Evolutionary conservation across 2,797 vertebrate species (phyloP), one percentile per base, ranked within the genome.

Genomic region (Paratrypauchen microcephalus): DNA sequence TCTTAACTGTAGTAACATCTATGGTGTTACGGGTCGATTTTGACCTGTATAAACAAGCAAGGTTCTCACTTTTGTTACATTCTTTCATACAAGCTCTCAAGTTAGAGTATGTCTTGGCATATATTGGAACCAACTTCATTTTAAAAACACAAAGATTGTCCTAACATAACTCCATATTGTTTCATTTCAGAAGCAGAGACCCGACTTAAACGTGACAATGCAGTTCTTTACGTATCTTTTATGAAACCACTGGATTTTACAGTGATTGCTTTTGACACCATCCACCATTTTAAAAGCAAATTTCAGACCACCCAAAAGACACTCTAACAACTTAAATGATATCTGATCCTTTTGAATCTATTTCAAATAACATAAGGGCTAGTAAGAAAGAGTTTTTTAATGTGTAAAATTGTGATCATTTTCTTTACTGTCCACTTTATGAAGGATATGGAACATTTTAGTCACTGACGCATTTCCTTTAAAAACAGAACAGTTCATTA

Each of bases 401-500:
- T 21, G 59, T 21, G 11, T 23, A 23, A 41, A 61, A 61, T 15
- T 15, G 21, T 13, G 30, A 41, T 28, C 24, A 57, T 56, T 23
- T 56, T 56, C 12, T 24, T 5, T n/a, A 1, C 0, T n/a, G 30
- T 39, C 30, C n/a, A 11, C 13, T 61, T 39, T 41, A 21, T 6
- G n/a, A 41, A 3, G 39, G 11, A 61, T 21, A 39, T n/a, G 11
- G 18, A 11, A 41, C 11, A 11, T 41, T 61, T 19, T 13, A 36
- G 32, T 41, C 32, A 13, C 39, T 61, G 59, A 41, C 32, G 19
- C 32, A 2, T 18, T 61, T 36, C 59, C n/a, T 61, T 61, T 61
- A 36, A 41, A 61, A 63, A 63, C 12, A 63, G 23, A 48, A 19
- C 23, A 28, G 41, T 24, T 47, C 62, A 64, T 64, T 64, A 26